Conservation (phyloP, 92 coral and sea anemone genomes). For the Plumapathes pennacea region DNA sequence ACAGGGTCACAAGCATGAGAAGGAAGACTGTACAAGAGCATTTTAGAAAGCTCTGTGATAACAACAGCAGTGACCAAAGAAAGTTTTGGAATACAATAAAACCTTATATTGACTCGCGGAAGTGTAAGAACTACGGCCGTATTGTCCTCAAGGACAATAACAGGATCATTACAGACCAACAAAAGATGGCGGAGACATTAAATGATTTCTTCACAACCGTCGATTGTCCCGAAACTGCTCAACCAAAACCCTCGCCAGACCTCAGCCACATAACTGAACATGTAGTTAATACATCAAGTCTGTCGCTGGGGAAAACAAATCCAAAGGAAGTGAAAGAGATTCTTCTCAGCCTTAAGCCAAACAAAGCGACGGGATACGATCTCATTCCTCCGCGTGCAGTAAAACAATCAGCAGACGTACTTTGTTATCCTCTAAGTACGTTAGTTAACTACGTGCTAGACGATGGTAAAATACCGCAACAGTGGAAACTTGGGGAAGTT, state of each 20-base stretch:
- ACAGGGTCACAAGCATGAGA: slow-evolving; percentile 45
- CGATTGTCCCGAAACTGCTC: too few relatives aligned
- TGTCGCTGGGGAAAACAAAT: slow-evolving; percentile 41
- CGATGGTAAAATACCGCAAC: too few relatives aligned
- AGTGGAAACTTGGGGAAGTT: too few relatives aligned
- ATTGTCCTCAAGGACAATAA: slow-evolving; percentile 7
- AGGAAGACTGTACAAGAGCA: slow-evolving; percentile 31
- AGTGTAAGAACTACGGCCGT: slow-evolving; percentile 1
- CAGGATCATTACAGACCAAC: slow-evolving; percentile 10
- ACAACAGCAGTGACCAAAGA: slow-evolving; percentile 2
- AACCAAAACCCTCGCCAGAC: slow-evolving; percentile 4
- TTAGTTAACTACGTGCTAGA: slow-evolving; percentile 23
- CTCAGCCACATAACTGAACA: slow-evolving; percentile 1
- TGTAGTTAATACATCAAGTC: slow-evolving; percentile 1
- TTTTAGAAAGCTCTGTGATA: slow-evolving; percentile 23
- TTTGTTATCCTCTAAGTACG: slow-evolving; percentile 45
- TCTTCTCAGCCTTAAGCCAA: slow-evolving; percentile 23
- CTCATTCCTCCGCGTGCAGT: slow-evolving; percentile 46
- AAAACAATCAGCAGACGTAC: slow-evolving; percentile 48
- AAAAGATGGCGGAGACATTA: slow-evolving; percentile 2
- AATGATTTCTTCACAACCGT: slow-evolving; percentile 1
- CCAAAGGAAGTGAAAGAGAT: slow-evolving; percentile 43
- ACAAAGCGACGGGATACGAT: slow-evolving; percentile 50
- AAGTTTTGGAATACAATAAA: slow-evolving; percentile 20
- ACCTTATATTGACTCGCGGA: slow-evolving; percentile 33